Evolutionary conservation across 2,113 vertebrate species (phyloP), one percentile per base, ranked within the genome.

Genomic region (Symphodus melops): DNA sequence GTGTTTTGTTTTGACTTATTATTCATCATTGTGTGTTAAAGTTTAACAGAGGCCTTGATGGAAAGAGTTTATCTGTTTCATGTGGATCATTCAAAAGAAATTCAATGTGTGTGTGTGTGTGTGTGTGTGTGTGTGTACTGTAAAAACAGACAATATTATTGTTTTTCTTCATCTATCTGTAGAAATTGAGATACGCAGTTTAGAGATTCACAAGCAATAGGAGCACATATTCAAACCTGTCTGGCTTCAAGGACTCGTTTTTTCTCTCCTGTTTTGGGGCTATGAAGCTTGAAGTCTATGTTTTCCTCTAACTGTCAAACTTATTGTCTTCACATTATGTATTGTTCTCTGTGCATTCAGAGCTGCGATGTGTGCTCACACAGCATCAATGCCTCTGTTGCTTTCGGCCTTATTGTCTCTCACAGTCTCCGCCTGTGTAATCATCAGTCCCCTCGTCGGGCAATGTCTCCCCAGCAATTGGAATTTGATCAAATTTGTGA

Each of bases 121-220:
- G 49, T 49, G 44, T 51, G 52, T 20, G 21, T 28, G 21, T 9
- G 6, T 54, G 49, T 49, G 44, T 51, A 46, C 28, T 46, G 48
- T 69, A 17, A 73, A 74, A 85, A 78, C 59, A 86, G n/a, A 72
- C 58, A 72, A 82, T 69, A 69, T 55, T 33, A 37, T 46, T 25
- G 21, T 76, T 70, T 36, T 28, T 77, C 28, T 76, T 73, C 41
- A 64, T 48, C 39, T 54, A 72, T 76, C 74, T 68, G 19, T 59
- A 68, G n/a, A 69, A 75, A 21, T 44, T 37, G 21, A 62, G 56
- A 60, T 23, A 57, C 68, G 13, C 41, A 62, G 44, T 21, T 79
- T 21, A 33, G 16, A 79, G 10, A 46, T 41, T 61, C n/a, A 33
- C 16, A 33, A 37, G 54, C 57, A 63, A 49, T 19, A 19, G 6